Evolutionary conservation across 1,140 invertebrate species (phyloP).

Genomic region (Ceratoteleas bidentatus): DNA sequence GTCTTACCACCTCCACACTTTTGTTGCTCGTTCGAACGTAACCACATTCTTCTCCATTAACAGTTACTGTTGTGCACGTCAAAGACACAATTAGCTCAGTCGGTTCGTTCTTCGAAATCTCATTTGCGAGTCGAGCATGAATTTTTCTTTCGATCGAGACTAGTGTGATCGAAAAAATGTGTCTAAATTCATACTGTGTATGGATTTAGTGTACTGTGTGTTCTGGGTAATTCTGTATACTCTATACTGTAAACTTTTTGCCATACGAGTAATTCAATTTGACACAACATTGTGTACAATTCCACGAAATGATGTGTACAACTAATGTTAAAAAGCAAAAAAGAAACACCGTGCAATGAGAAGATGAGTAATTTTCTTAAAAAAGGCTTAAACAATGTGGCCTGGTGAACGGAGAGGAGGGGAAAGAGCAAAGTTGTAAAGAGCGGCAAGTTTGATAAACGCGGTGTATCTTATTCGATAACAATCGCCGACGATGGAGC

Average conservation of each 20-base stretch:
- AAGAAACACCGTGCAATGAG: neutral
- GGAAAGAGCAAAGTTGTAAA: too few species aligned
- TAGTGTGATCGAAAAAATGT: too few species aligned
- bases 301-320: too few species aligned
- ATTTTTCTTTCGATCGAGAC: neutral
- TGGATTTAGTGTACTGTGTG: too few species aligned
- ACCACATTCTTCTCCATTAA: neutral
- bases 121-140: neutral
- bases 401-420: too few species aligned
- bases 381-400: too few species aligned
- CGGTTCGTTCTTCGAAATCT: neutral
- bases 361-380: slow-evolving; percentile 27
- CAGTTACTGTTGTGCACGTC: neutral
- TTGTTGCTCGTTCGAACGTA: neutral
- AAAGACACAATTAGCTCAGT: neutral
- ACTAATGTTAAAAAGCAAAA: slow-evolving; percentile 36
- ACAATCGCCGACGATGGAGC: too few species aligned
- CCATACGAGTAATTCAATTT: too few species aligned
- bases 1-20: slow-evolving; percentile 30
- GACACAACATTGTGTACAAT: too few species aligned
- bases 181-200: too few species aligned
- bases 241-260: too few species aligned
- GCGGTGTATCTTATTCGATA: slow-evolving; percentile 65
- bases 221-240: too few species aligned
- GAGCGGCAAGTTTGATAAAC: slow-evolving; percentile 56